Evolutionary conservation across 2,797 vertebrate genomes (phyloP), one percentile per base, ranked within the genome.

Genomic region (Lacerta viridis): DNA sequence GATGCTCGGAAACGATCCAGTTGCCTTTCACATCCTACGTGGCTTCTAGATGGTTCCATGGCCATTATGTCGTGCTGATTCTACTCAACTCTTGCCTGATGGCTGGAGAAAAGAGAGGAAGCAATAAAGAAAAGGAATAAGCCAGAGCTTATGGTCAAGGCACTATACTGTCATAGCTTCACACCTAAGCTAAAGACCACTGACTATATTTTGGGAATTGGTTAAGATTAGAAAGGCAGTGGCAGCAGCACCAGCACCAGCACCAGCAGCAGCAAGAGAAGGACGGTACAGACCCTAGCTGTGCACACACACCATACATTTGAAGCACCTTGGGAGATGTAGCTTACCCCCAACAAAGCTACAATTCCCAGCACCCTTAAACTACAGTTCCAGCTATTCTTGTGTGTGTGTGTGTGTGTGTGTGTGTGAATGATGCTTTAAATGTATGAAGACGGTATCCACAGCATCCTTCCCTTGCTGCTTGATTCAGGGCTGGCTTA

Each of bases 81-180:
- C 99, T 98, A 93, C 98, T 98, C 89, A 99, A 97, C 98, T 99
- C 99, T 97, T 98, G 98, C 98, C 98, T 98, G 97, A 99, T 99
- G 96, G 99, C 99, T 88, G 39, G 43, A 17, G 17, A 25, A 29
- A 61, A 79, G 50, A 29, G 77, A 68, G 6, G 55, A 33, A 33
- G 29, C 1, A 81, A 23, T 8, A 83, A 59, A n/a, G 85, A 81
- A 55, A 61, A 61, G n/a, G 8, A 29, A 1, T 72, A 79, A 64
- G 64, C 33, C 39, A 36, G 75, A 27, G 7, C 9, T 17, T 33
- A 15, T n/a, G 3, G 29, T 39, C 55, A 76, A 68, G 43, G 69
- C 71, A 41, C 4, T 20, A 29, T 50, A 27, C 2, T 4, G 23
- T 39, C 43, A 68, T 77, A 85, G 36, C 41, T 4, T 80, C 36